Percentiles rank a stretch among this genome's conserved stretches.
These are phyloP conservation scores for Drosophila subpulchrella DNA, from an alignment of 1,140 invertebrate species.

Conservation along the genomic window DNA sequence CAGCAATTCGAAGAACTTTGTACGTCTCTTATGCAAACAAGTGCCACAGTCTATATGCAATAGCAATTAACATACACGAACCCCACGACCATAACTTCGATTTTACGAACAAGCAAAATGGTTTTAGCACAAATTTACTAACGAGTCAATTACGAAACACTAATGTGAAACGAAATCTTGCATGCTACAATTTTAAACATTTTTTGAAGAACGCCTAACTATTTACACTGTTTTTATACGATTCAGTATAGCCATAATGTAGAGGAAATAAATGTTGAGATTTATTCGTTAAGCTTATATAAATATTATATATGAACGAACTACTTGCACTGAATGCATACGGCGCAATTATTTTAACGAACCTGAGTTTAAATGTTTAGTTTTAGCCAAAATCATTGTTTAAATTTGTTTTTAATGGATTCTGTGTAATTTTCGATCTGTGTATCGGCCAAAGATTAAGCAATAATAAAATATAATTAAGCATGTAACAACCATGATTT, in stretches of 20 bases:
- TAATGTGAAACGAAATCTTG: constrained; percentile 25
- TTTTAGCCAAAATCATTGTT: constrained; percentile 44
- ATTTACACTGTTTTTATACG: constrained; percentile 53
- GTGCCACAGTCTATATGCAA: constrained; percentile 65
- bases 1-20: constrained; percentile 19
- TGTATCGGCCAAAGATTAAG: constrained; percentile 79
- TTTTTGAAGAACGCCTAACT: constrained; percentile 38
- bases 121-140: constrained; percentile 50
- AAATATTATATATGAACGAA: constrained; percentile 15
- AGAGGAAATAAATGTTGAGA: constrained; percentile 31
- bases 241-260: constrained; percentile 55
- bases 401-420: constrained; percentile 49
- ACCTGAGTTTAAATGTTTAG: constrained; percentile 10
- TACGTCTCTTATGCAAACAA: constrained; percentile 72
- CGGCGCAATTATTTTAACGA: constrained; percentile 20
- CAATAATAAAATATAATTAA: constrained; percentile 75
- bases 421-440: constrained; percentile 73
- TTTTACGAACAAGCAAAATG: constrained; percentile 11
- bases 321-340: constrained; percentile 5
- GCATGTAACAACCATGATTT: constrained; percentile 5
- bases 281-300: constrained; percentile 25
- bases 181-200: constrained; percentile 56
- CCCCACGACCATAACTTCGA: constrained; percentile 32
- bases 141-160: constrained; percentile 57
- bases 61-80: constrained; percentile 33